Evolutionary conservation across 2,113 vertebrate species (phyloP).

Genomic region (Progne subis): DNA sequence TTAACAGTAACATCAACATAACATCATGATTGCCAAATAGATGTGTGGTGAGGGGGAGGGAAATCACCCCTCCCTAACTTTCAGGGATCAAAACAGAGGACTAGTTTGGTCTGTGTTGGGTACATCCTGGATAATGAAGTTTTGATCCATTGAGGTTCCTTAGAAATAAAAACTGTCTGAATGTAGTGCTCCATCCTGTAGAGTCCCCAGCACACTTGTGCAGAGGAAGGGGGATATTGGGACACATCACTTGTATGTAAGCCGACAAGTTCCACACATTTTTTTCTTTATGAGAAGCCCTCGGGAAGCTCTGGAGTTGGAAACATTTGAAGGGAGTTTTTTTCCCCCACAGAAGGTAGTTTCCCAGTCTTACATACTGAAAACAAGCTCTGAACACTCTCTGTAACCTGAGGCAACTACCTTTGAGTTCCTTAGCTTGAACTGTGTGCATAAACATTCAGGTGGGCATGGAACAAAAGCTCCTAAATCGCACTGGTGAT

Average conservation of each 20-base stretch:
- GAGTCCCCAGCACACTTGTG: background rate
- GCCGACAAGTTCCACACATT: background rate
- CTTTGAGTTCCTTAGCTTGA: background rate
- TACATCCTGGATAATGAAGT: background rate
- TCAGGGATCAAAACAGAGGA: background rate
- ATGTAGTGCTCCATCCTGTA: background rate
- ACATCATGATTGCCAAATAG: background rate
- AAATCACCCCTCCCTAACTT: background rate
- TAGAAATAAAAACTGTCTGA: background rate
- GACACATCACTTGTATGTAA: background rate
- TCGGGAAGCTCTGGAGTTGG: background rate
- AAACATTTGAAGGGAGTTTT: background rate
- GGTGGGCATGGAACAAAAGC: background rate
- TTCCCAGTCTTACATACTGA: background rate
- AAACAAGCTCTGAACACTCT: background rate
- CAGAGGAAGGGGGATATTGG: background rate
- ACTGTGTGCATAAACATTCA: background rate
- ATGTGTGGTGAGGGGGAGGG: accelerated
- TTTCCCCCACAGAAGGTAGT: background rate
- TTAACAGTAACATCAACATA: background rate
- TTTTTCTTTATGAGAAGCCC: background rate
- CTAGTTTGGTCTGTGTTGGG: background rate
- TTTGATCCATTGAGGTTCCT: background rate
- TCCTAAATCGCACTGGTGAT: background rate
- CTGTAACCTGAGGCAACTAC: background rate